Percentiles rank a stretch among this genome's conserved stretches.
Conservation (phyloP, 2,888 invertebrate genomes). For the Heteromurus nitidus region DNA sequence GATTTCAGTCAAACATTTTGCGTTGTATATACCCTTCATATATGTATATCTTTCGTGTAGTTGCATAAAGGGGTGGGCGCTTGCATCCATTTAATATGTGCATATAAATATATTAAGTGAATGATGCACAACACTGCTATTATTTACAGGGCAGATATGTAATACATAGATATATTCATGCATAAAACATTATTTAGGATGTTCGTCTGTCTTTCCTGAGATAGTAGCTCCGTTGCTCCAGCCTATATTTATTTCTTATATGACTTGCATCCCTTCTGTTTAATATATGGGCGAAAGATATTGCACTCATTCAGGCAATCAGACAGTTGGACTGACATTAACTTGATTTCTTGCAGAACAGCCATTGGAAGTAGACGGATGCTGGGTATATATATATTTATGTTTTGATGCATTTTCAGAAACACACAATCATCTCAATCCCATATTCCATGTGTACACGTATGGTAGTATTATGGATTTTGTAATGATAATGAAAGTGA, state of each 20-base stretch:
- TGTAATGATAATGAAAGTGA: conserved; percentile 3
- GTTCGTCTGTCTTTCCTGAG: too few relatives aligned
- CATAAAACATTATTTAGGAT: conserved; percentile 51
- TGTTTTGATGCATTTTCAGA: not conserved
- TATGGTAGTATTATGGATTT: conserved; percentile 1
- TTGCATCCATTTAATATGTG: not conserved
- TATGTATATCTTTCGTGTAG: not conserved
- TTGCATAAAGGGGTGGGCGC: not conserved
- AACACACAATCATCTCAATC: not conserved
- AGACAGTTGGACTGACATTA: conserved; percentile 13
- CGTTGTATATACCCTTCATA: not conserved
- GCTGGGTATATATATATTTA: too few relatives aligned
- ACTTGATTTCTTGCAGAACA: conserved; percentile 33
- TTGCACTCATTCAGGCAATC: conserved; percentile 38
- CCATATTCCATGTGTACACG: not conserved
- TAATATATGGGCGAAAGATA: too few relatives aligned
- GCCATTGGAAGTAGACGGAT: too few relatives aligned
- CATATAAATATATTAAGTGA: conserved; percentile 13
- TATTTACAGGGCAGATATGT: not conserved
- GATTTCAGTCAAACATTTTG: conserved; percentile 43
- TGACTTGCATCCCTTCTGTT: too few relatives aligned
- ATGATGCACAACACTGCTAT: not conserved
- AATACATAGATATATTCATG: conserved; percentile 21
- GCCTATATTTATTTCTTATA: too few relatives aligned
- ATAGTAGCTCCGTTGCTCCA: too few relatives aligned